Conservation (phyloP, 2,113 vertebrate genomes). For the Caretta caretta region DNA sequence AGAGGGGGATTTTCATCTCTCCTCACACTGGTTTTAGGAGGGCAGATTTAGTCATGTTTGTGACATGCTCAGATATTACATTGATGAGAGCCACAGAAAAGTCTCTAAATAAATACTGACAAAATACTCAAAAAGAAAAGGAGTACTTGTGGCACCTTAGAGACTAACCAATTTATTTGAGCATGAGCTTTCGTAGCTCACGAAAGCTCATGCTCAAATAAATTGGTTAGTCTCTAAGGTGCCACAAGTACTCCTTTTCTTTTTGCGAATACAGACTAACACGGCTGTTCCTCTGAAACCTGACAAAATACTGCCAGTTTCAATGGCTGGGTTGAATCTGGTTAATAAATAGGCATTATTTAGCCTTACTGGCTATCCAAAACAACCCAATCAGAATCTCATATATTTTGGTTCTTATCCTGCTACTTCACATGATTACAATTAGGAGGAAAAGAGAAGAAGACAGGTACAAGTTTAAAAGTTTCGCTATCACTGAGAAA, state of each 20-base stretch:
- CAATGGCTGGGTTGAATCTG: not conserved
- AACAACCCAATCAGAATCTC: not conserved
- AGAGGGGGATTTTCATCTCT: not conserved
- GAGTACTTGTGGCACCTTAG: too few relatives aligned
- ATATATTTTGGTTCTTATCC: not conserved
- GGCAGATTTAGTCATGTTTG: not conserved
- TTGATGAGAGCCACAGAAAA: not conserved
- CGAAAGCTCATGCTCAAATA: too few relatives aligned
- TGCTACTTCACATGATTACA: not conserved
- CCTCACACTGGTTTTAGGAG: conserved; percentile 5
- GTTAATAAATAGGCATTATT: not conserved
- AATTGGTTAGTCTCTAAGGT: too few relatives aligned
- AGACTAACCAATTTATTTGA: too few relatives aligned
- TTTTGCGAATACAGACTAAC: too few relatives aligned
- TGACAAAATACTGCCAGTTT: conserved; percentile 30
- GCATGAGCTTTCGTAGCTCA: too few relatives aligned
- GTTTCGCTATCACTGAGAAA: not conserved
- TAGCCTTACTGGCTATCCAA: not conserved
- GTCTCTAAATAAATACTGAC: not conserved
- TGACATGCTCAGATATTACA: not conserved
- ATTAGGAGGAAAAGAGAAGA: not conserved
- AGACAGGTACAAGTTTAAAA: not conserved
- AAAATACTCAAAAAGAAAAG: too few relatives aligned
- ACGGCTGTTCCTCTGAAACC: too few relatives aligned
- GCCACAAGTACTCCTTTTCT: too few relatives aligned